Base-by-base conservation (phyloP, 1,140 invertebrate genomes). In the Aphidius gifuensis region DNA sequence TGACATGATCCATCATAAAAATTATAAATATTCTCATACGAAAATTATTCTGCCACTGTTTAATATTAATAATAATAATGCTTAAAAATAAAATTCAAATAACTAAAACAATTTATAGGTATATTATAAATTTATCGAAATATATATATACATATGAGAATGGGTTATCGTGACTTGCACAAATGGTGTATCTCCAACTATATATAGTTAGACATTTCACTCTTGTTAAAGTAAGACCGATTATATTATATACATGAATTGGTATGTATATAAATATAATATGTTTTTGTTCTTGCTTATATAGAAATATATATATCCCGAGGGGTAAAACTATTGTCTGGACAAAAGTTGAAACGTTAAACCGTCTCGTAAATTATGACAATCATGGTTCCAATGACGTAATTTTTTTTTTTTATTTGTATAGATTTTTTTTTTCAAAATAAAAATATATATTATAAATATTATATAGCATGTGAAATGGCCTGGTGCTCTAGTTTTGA, bases 341-440 rank as follows among this genome's bases (percentile, higher is more conserved):
- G 45, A 47, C 49, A 44, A 39, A 54, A 44, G 53, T 39, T 55
- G 53, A 55, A 55, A 56, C 51, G 57, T 53, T 51, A 50, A 58
- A 58, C 16, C 54, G 46, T n/a, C 23, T 46, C 58, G 50, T 49
- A 53, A 62, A 61, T 40, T 39, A 16, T 40, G 70, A 65, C 71
- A 69, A 70, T 73, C 70, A 69, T 70, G 67, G 21, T 59, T 44
- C 64, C 48, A 32, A 39, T 66, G 67, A 72, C 54, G 68, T 54
- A 62, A 66, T 55, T 42, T 40, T 7, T 44, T 23, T 2, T 32
- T 32, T 32, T 32, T 16, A 16, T 16, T 16, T 16, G 16, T 16
- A 16, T 16, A 16, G 16, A 16, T 32, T 32, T 32, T 32, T 32
- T 3, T 32, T 32, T 32, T 32, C 2, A 32, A 32, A 3, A 1